Conservation (phyloP, 2,797 vertebrate species). For the Benthosema pterotum region DNA sequence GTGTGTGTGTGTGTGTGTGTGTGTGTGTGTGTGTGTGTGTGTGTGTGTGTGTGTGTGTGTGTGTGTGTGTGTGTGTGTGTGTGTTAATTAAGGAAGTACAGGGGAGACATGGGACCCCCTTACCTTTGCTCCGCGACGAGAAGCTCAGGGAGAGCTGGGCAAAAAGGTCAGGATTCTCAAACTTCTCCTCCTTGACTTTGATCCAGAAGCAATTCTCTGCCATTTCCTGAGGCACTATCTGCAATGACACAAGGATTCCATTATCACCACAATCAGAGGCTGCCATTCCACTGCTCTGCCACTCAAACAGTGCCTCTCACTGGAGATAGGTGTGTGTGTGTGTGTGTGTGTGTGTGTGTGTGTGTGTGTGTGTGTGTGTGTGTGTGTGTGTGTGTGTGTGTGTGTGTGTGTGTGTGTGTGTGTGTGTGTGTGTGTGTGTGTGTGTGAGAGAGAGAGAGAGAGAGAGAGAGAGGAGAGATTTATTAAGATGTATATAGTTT, state of each 20-base stretch:
- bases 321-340: slow-evolving; percentile 54
- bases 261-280: slow-evolving; percentile 76
- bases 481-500: too few species aligned
- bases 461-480: neutral
- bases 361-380: slow-evolving; percentile 33
- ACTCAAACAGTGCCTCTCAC: slow-evolving; percentile 71
- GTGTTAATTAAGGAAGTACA: slow-evolving; percentile 62
- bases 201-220: slow-evolving; percentile 97
- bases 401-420: neutral
- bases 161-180: slow-evolving; percentile 92
- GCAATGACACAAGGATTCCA: slow-evolving; percentile 80
- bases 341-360: slow-evolving; percentile 18
- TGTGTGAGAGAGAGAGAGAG: neutral
- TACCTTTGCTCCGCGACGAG: slow-evolving; percentile 95
- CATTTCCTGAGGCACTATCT: slow-evolving; percentile 96
- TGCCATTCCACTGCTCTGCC: slow-evolving; percentile 66
- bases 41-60: neutral
- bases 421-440: too few species aligned
- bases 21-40: neutral
- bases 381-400: slow-evolving; percentile 40
- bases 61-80: neutral
- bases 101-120: slow-evolving; percentile 55
- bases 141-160: slow-evolving; percentile 90
- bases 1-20: slow-evolving; percentile 27
- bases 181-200: slow-evolving; percentile 95